These are phyloP conservation scores for Caenorhabditis wallacei DNA, from an alignment of 2,888 invertebrate species.

Conservation along the genomic window DNA sequence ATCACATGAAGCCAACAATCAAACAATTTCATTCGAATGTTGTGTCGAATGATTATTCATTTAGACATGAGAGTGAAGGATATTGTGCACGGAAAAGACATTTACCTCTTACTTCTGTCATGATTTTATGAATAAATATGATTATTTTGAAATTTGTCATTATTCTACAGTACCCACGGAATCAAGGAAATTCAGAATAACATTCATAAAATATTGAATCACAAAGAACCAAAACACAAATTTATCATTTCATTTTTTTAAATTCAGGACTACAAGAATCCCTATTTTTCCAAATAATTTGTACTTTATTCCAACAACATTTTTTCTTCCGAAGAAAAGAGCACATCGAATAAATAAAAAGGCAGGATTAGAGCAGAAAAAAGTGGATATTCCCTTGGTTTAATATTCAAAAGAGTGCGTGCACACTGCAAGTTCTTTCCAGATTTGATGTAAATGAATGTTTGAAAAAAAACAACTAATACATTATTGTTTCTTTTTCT, in stretches of 20 bases:
- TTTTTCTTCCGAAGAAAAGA: background rate
- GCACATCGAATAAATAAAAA: background rate
- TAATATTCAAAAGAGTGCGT: constrained; percentile 36
- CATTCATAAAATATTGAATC: too few species aligned
- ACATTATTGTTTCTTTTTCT: background rate
- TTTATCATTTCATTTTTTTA: too few species aligned
- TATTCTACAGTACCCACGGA: too few species aligned
- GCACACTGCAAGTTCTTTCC: constrained; percentile 16
- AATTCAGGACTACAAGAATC: too few species aligned
- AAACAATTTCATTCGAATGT: background rate
- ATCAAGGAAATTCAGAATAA: background rate
- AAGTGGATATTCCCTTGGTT: constrained; percentile 7
- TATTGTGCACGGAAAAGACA: constrained; percentile 14
- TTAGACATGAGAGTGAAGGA: constrained; percentile 23
- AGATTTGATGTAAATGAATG: background rate
- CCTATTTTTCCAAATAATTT: too few species aligned
- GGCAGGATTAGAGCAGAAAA: constrained; percentile 2
- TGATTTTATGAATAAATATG: background rate
- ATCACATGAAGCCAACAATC: background rate
- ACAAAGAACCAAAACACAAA: too few species aligned
- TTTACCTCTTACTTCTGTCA: constrained; percentile 16
- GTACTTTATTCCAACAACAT: background rate
- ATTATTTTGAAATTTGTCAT: too few species aligned
- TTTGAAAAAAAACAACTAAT: background rate
- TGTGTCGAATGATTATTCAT: too few species aligned